These are phyloP conservation scores for Drosophila repleta DNA, from an alignment of 1,140 invertebrate genomes.

Conservation along the genomic window DNA sequence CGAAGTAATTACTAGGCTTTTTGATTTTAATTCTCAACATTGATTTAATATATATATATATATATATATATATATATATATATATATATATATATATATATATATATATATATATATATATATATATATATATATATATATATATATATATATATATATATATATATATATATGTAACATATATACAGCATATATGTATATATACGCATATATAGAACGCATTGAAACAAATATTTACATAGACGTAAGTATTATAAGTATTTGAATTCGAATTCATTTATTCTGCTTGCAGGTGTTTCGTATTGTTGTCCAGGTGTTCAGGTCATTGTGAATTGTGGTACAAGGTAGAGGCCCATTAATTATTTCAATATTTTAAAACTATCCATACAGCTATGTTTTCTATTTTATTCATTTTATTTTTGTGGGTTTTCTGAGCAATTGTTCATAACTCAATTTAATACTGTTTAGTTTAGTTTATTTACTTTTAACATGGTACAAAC, in stretches of 20 bases:
- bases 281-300: conserved; percentile 10
- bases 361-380: conserved; percentile 33
- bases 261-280: conserved; percentile 32
- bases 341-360: conserved; percentile 40
- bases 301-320: conserved; percentile 34
- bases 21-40: conserved; percentile 16
- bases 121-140: conserved; percentile 45
- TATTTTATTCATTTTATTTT: neutral
- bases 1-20: conserved; percentile 30
- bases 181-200: neutral
- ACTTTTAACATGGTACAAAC: conserved; percentile 36
- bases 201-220: conserved; percentile 46
- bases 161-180: conserved; percentile 27
- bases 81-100: conserved; percentile 26
- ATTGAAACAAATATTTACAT: conserved; percentile 75
- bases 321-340: conserved; percentile 48
- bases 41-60: conserved; percentile 43
- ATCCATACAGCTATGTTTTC: conserved; percentile 17
- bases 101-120: conserved; percentile 27
- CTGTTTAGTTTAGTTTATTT: conserved; percentile 4
- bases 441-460: conserved; percentile 44
- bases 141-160: conserved; percentile 21
- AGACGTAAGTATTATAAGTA: conserved; percentile 53
- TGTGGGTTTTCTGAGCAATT: conserved; percentile 30
- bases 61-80: conserved; percentile 34